Evolutionary conservation across 1,140 invertebrate species (phyloP).

Genomic region (Heliconius eleuchia): DNA sequence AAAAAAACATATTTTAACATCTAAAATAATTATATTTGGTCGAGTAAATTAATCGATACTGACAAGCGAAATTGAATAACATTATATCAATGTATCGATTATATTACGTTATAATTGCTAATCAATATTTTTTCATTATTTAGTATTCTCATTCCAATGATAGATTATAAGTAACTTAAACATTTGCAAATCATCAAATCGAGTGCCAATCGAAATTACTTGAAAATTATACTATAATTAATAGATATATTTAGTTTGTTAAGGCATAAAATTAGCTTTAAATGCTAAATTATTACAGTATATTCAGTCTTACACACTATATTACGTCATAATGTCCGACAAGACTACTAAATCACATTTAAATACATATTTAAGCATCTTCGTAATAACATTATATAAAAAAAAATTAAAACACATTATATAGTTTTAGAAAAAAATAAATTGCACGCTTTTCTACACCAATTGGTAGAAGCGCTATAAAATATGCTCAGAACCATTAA

Average conservation of each 20-base stretch:
- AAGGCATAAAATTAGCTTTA: not conserved
- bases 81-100: not conserved
- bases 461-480: no score
- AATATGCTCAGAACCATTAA: no score
- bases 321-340: not conserved
- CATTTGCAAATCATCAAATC: no score
- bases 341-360: not conserved
- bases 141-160: not conserved
- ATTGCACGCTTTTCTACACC: no score
- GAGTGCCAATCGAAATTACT: no score
- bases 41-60: not conserved
- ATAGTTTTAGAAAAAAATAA: not conserved
- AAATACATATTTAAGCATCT: not conserved
- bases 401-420: not conserved
- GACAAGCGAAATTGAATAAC: not conserved
- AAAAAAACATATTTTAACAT: not conserved
- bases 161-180: not conserved
- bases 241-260: not conserved
- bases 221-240: not conserved
- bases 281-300: not conserved
- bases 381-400: not conserved
- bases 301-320: constrained; percentile 5
- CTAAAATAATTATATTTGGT: not conserved
- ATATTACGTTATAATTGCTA: not conserved
- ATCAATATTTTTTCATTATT: not conserved